Conservation (phyloP, 1,140 invertebrate species). For the Lepeophtheirus salmonis region DNA sequence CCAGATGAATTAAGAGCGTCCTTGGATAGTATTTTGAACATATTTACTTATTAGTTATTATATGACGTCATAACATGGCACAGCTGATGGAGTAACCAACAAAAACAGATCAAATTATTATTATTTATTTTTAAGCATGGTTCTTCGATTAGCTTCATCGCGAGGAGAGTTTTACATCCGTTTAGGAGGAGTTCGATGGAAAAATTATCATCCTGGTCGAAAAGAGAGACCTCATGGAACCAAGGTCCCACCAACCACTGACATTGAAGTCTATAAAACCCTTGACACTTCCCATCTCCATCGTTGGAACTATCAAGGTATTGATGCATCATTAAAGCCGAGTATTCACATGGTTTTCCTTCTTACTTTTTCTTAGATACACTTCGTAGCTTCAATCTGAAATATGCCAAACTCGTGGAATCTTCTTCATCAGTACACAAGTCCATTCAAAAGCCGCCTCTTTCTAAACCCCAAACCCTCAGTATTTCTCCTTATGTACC, state of each 20-base stretch:
- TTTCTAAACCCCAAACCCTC: not conserved
- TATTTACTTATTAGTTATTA: too few species aligned
- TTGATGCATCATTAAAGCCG: not conserved
- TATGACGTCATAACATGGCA: too few species aligned
- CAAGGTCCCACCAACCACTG: not conserved
- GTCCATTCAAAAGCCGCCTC: not conserved
- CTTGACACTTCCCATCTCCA: not conserved
- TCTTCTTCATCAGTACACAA: too few species aligned
- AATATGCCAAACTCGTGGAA: not conserved
- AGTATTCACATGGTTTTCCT: not conserved
- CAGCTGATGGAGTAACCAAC: too few species aligned
- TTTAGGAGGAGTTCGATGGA: not conserved
- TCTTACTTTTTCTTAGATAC: not conserved
- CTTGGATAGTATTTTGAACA: too few species aligned
- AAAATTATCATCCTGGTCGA: not conserved
- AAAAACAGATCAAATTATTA: too few species aligned
- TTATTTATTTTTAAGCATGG: too few species aligned
- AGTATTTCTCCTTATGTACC: slow-evolving; percentile 24
- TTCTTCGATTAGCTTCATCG: too few species aligned
- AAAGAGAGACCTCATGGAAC: not conserved
- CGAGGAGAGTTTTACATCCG: not conserved
- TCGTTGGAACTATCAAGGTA: not conserved
- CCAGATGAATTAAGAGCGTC: too few species aligned
- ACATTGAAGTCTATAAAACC: not conserved
- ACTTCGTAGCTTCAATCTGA: not conserved